These are phyloP conservation scores for Microcaecilia unicolor DNA, from an alignment of 2,797 vertebrate species.

Conservation along the genomic window DNA sequence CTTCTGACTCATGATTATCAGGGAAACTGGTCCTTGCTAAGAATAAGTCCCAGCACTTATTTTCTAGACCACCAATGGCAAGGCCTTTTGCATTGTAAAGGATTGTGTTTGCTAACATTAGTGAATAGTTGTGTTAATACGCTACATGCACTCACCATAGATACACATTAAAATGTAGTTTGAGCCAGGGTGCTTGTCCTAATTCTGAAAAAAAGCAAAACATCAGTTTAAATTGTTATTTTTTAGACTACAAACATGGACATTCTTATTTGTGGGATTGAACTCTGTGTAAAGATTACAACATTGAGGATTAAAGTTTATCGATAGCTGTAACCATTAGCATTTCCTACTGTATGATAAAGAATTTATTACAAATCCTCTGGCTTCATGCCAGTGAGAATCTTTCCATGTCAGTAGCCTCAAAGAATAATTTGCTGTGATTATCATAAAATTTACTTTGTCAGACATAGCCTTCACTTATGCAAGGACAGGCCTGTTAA, in stretches of 20 bases:
- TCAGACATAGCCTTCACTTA: constrained; percentile 52
- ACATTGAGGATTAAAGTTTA: constrained; percentile 6
- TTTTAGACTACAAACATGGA: not conserved
- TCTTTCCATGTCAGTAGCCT: constrained; percentile 73
- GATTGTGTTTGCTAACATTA: too few species aligned
- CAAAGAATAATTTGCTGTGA: constrained; percentile 67
- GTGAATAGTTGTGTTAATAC: too few species aligned
- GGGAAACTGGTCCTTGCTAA: not conserved
- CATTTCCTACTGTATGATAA: constrained; percentile 36
- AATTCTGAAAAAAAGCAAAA: too few species aligned
- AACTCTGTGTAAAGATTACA: not conserved
- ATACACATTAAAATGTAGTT: too few species aligned
- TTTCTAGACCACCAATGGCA: too few species aligned
- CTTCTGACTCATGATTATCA: not conserved
- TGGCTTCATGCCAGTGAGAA: constrained; percentile 60
- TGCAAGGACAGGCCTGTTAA: constrained; percentile 65
- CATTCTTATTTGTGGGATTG: not conserved
- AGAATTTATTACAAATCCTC: constrained; percentile 57
- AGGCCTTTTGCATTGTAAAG: too few species aligned
- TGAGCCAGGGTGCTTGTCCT: too few species aligned
- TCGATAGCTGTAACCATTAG: constrained; percentile 16
- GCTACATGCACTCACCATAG: too few species aligned
- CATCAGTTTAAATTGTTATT: too few species aligned
- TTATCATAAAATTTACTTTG: constrained; percentile 67
- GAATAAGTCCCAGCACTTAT: too few species aligned